Conservation (phyloP, 2,113 vertebrate genomes). For the Chaetodon auriga region DNA sequence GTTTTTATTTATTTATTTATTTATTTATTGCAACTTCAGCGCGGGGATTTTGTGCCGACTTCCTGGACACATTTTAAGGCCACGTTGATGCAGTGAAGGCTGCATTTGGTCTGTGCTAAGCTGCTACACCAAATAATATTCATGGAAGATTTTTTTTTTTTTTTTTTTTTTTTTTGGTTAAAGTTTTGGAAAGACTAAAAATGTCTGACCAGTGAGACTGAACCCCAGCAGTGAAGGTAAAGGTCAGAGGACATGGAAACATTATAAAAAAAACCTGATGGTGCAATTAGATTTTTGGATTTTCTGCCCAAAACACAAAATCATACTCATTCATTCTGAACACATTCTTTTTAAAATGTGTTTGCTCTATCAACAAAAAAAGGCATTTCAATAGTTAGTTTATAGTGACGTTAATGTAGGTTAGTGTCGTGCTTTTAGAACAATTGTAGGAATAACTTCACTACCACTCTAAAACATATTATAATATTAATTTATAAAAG, state of each 20-base stretch:
- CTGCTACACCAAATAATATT: not conserved
- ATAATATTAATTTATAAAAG: not conserved
- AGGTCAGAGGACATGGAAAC: not conserved
- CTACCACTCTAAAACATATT: not conserved
- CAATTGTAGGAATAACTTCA: not conserved
- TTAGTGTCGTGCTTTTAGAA: not conserved
- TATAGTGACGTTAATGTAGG: not conserved
- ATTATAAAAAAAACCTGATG: not conserved
- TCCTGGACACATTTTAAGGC: not conserved
- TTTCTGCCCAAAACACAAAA: not conserved
- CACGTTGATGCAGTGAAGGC: not conserved
- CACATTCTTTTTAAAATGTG: not conserved
- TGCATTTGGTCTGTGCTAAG: not conserved
- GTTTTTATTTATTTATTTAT: no score
- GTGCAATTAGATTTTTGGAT: not conserved
- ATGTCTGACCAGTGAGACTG: not conserved
- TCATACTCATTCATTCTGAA: not conserved
- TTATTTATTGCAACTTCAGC: not conserved
- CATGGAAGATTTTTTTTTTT: not conserved
- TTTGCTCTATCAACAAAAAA: not conserved
- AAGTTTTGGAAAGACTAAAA: not conserved
- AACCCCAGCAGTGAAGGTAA: not conserved
- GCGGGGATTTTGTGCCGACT: not conserved
- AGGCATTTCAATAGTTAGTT: not conserved
- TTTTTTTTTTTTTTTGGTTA: constrained; percentile 11